These are phyloP conservation scores for Choloepus didactylus DNA, from an alignment of 2,797 vertebrate species.

Conservation along the genomic window DNA sequence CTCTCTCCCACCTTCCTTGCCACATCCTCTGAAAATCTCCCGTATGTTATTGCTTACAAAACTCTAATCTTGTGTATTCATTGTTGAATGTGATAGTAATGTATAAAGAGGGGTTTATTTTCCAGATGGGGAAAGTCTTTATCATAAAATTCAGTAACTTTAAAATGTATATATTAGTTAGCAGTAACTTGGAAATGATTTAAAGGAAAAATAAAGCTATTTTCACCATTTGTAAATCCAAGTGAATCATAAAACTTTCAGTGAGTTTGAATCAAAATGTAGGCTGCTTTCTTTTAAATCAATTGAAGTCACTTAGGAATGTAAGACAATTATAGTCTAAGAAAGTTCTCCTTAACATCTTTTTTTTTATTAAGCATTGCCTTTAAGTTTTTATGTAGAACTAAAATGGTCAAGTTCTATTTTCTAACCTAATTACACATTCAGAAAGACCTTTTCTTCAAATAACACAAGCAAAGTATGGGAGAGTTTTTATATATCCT, in stretches of 20 bases:
- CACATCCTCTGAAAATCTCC: slow-evolving; percentile 68
- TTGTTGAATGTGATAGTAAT: slow-evolving; percentile 82
- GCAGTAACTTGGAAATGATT: slow-evolving; percentile 82
- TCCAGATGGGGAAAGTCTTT: slow-evolving; percentile 77
- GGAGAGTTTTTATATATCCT: slow-evolving; percentile 55
- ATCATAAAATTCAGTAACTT: slow-evolving; percentile 74
- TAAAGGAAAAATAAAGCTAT: slow-evolving; percentile 72
- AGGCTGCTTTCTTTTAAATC: slow-evolving; percentile 62
- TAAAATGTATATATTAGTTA: slow-evolving; percentile 68
- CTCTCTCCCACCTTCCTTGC: background rate
- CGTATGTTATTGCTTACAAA: slow-evolving; percentile 71
- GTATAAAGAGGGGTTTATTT: slow-evolving; percentile 72
- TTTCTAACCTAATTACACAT: slow-evolving; percentile 18
- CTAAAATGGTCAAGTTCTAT: background rate
- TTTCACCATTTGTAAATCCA: slow-evolving; percentile 82
- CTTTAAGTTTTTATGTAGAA: slow-evolving; percentile 67
- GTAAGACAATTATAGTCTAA: slow-evolving; percentile 65
- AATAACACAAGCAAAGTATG: slow-evolving; percentile 55
- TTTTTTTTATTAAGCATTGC: slow-evolving; percentile 50
- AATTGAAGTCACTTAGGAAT: slow-evolving; percentile 78
- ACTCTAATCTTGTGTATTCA: slow-evolving; percentile 68
- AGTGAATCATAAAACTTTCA: slow-evolving; percentile 81
- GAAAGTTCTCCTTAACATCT: slow-evolving; percentile 78
- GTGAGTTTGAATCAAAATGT: slow-evolving; percentile 76
- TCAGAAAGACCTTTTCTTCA: slow-evolving; percentile 40